Conservation (phyloP, 2,888 invertebrate species). For the Epinotia nisella region DNA sequence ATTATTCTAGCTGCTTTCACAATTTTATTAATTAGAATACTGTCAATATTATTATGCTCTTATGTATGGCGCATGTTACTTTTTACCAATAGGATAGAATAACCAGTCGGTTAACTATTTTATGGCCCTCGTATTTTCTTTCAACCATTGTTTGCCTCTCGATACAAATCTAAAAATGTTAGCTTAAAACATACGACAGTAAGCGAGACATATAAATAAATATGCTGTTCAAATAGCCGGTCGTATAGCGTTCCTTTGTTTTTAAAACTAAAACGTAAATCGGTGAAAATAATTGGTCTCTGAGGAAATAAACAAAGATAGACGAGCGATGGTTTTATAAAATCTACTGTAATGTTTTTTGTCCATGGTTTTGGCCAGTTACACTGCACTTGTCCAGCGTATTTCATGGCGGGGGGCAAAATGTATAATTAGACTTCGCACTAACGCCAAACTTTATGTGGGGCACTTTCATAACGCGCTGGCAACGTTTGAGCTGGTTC, state of each 20-base stretch:
- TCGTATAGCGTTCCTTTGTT: neutral
- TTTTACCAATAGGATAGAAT: neutral
- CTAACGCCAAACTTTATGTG: conserved; percentile 66
- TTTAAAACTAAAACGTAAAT: neutral
- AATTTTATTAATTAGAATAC: conserved; percentile 8
- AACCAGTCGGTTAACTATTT: neutral
- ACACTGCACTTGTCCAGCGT: conserved; percentile 41
- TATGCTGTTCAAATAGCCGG: neutral
- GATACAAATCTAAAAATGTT: neutral
- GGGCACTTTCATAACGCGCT: conserved; percentile 67
- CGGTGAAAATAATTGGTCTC: neutral
- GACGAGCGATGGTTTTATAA: neutral
- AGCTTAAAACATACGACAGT: neutral
- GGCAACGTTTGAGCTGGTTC: conserved; percentile 62
- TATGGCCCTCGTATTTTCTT: neutral
- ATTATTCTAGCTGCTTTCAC: conserved; percentile 11
- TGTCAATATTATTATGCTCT: neutral
- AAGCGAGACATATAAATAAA: neutral
- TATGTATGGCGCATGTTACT: neutral
- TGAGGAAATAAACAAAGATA: conserved; percentile 1
- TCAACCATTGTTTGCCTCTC: neutral
- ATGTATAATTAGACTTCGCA: conserved; percentile 61
- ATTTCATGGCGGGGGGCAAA: conserved; percentile 40
- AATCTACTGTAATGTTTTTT: neutral
- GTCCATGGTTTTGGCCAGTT: conserved; percentile 21